These are phyloP conservation scores for Leptura quadrifasciata DNA, from an alignment of 2,888 invertebrate species.

Conservation along the genomic window DNA sequence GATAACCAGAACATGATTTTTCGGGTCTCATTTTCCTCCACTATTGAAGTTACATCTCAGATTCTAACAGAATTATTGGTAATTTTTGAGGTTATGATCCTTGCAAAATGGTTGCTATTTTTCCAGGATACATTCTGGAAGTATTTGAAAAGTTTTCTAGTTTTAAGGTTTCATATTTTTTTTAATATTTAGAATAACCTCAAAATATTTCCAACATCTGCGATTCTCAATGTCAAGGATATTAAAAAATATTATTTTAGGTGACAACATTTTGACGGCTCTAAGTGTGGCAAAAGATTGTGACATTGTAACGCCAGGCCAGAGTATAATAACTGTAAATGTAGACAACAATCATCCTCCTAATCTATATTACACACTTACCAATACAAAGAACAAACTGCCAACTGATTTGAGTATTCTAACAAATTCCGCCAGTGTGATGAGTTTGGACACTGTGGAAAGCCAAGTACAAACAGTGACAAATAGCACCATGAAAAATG, in stretches of 20 bases:
- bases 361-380: slow-evolving; percentile 75
- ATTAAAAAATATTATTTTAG: slow-evolving; percentile 69
- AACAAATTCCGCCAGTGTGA: slow-evolving; percentile 79
- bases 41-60: no score
- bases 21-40: no score
- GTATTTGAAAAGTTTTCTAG: no score
- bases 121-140: no score
- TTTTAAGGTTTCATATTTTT: no score
- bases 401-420: slow-evolving; percentile 66
- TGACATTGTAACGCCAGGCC: slow-evolving; percentile 83
- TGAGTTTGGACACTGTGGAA: slow-evolving; percentile 80
- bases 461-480: slow-evolving; percentile 73
- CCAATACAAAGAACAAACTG: slow-evolving; percentile 67
- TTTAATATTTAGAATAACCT: no score
- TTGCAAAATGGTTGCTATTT: no score
- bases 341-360: slow-evolving; percentile 72
- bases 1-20: no score
- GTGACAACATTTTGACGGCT: slow-evolving; percentile 93
- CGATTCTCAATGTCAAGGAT: no score
- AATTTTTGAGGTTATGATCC: no score
- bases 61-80: no score
- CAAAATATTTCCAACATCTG: no score
- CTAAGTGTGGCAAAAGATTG: slow-evolving; percentile 95
- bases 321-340: slow-evolving; percentile 74
- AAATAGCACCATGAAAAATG: slow-evolving; percentile 46